Percentiles rank a stretch among this genome's conserved stretches.
These are phyloP conservation scores for Meles meles DNA, from an alignment of 2,113 vertebrate species.

Conservation along the genomic window DNA sequence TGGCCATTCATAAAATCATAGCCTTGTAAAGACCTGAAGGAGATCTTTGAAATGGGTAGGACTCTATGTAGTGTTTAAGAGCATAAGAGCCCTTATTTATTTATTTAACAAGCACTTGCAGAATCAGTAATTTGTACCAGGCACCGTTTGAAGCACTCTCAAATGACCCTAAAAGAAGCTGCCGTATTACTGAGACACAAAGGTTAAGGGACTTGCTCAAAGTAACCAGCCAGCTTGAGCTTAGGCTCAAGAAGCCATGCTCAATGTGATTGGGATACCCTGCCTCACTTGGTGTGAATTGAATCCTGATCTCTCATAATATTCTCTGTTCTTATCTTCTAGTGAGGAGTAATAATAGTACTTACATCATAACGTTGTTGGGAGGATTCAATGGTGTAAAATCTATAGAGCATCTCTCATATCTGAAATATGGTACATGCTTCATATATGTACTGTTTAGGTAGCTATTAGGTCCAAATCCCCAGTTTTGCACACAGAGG, in stretches of 20 bases:
- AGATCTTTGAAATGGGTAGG: neutral
- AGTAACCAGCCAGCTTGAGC: neutral
- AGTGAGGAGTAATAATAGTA: neutral
- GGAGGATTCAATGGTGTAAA: neutral
- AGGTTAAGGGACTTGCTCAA: neutral
- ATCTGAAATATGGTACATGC: neutral
- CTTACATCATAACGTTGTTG: neutral
- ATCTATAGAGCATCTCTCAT: neutral
- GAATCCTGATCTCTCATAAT: neutral
- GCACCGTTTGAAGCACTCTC: neutral
- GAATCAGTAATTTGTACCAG: neutral
- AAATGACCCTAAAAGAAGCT: neutral
- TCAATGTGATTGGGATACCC: neutral
- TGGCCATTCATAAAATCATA: constrained; percentile 17
- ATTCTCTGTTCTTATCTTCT: neutral
- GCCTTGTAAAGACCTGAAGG: neutral
- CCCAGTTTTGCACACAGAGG: neutral
- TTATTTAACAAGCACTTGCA: neutral
- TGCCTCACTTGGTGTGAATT: neutral
- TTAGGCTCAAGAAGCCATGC: neutral
- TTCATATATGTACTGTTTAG: neutral
- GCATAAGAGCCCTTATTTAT: neutral
- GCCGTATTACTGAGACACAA: neutral
- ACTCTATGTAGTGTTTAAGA: neutral
- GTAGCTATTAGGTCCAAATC: neutral